Evolutionary conservation across 2,113 vertebrate genomes (phyloP), one percentile per base, ranked within the genome.

Genomic region (Cromileptes altivelis): DNA sequence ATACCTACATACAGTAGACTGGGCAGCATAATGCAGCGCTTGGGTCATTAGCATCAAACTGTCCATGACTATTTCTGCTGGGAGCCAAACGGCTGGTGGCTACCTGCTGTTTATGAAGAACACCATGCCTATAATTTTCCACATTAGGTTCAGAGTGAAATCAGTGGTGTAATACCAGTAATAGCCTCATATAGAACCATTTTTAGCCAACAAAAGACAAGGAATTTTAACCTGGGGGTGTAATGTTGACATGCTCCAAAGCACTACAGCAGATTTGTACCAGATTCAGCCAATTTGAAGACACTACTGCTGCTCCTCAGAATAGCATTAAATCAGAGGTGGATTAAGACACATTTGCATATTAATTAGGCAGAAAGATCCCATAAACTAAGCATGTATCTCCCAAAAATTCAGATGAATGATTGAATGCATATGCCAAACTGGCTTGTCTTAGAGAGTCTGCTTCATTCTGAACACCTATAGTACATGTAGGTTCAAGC

Each of bases 21-120:
- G 61, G 86, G 50, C 78, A 64, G 70, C 65, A 52, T 90, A 85
- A 90, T 91, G 85, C 69, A 82, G 61, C 78, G 55, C 49, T 57
- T 23, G 82, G 76, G 67, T 71, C 80, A 85, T 85, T 84, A 87
- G 85, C 70, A 84, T 84, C 74, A 92, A 86, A 83, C 80, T 90
- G 78, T 62, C 82, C 77, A 55, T 75, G 79, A 79, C 73, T 70
- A 50, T 86, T 73, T 86, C 84, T 86, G 85, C 81, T 76, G 55
- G 56, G 72, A 85, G 69, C 55, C 45, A 78, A 82, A 55, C 2
- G 42, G 53, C 78, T 78, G 55, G 40, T 68, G 55, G 79, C 64
- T 74, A 75, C 70, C 79, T 78, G 69, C 86, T 87, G 84, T 80
- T 85, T 82, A 84, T 83, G 55, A 85, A 70, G 52, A 84, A 84